Evolutionary conservation across 2,888 invertebrate species (phyloP).

Genomic region (Taphrorychus bicolor): DNA sequence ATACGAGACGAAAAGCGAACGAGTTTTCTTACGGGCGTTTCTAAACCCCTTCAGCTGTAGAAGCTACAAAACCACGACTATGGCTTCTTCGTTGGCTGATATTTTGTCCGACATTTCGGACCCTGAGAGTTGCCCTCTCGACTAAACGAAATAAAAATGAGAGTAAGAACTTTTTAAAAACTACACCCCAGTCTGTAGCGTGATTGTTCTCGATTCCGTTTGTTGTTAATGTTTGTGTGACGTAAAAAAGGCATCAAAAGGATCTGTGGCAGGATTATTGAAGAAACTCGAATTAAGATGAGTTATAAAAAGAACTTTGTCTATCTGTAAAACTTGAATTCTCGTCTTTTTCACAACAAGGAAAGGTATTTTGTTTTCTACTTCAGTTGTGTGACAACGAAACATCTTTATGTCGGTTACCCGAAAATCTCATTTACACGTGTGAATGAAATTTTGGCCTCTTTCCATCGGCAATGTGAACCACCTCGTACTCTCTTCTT

Average conservation of each 20-base stretch:
- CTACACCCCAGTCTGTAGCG: too few relatives aligned
- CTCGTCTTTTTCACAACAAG: too few relatives aligned
- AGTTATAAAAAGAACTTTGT: too few relatives aligned
- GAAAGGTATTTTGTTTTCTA: too few relatives aligned
- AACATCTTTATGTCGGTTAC: neutral
- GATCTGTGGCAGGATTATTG: too few relatives aligned
- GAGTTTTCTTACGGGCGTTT: constrained; percentile 33
- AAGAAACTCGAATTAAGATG: too few relatives aligned
- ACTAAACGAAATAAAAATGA: neutral
- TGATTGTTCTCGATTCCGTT: too few relatives aligned
- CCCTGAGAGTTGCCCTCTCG: constrained; percentile 21
- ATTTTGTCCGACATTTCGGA: constrained; percentile 26
- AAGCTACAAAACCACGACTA: constrained; percentile 31
- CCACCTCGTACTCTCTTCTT: neutral
- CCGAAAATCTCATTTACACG: neutral
- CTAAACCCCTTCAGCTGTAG: constrained; percentile 33
- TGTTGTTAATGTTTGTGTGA: too few relatives aligned
- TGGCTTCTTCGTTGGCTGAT: constrained; percentile 34
- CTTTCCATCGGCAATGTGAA: neutral
- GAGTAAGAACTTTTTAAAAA: neutral
- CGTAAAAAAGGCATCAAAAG: too few relatives aligned
- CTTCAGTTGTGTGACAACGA: neutral
- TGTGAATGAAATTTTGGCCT: neutral
- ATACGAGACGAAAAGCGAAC: constrained; percentile 32
- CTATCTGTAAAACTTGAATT: too few relatives aligned